Percentiles rank a stretch among this genome's conserved stretches.
These are phyloP conservation scores for Trissolcus basalis DNA, from an alignment of 1,140 invertebrate genomes.

Conservation along the genomic window DNA sequence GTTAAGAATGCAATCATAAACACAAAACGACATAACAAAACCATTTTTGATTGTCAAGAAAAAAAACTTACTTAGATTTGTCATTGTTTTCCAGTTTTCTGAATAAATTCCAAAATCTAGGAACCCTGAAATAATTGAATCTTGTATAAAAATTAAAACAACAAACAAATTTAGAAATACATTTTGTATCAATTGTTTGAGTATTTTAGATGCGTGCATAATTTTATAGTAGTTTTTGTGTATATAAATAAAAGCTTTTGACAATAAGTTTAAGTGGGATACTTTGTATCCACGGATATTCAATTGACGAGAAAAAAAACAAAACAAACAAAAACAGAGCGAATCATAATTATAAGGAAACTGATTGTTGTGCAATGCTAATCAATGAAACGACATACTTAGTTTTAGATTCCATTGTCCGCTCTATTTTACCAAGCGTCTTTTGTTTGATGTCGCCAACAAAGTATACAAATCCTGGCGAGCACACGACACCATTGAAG, in stretches of 20 bases:
- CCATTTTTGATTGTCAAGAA: not conserved
- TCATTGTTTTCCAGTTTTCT: slow-evolving; percentile 24
- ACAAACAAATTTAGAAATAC: slow-evolving; percentile 3
- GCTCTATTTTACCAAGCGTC: slow-evolving; percentile 45
- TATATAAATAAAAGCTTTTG: no score
- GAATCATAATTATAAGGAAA: no score
- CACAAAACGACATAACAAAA: not conserved
- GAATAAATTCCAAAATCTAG: slow-evolving; percentile 31
- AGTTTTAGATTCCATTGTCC: slow-evolving; percentile 51
- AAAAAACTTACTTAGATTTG: slow-evolving; percentile 32
- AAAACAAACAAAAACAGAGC: no score
- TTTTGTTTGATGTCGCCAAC: slow-evolving; percentile 58
- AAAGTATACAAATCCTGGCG: slow-evolving; percentile 58
- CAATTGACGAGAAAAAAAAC: no score
- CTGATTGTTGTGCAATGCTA: no score
- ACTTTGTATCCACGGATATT: no score
- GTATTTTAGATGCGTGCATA: no score
- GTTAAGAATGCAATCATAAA: no score
- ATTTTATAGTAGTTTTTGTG: no score
- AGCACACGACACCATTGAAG: slow-evolving; percentile 59
- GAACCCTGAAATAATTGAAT: slow-evolving; percentile 33
- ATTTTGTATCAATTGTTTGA: not conserved
- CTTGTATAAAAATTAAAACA: not conserved
- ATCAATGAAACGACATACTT: slow-evolving; percentile 42
- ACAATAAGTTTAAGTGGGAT: no score